phyloP scores from a whole-genome alignment of 2,113 vertebrate genomes.

The Camelus bactrianus region DNA sequence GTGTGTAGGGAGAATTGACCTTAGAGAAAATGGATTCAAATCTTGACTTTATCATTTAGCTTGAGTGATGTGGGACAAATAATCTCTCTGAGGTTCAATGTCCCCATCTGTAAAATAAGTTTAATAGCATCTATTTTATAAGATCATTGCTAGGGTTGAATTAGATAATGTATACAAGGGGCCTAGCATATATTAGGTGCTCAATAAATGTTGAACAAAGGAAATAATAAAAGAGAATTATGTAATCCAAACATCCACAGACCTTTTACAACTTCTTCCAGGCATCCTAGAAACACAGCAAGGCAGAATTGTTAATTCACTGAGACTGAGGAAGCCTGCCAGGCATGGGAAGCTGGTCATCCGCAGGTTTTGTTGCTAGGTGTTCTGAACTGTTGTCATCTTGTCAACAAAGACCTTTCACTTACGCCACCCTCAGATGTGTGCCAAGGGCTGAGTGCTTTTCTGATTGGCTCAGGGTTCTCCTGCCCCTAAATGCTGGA shows the following conservation, averaged over 20 bases:
- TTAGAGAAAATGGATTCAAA: neutral
- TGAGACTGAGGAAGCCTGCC: neutral
- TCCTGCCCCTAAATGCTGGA: neutral
- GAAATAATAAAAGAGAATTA: neutral
- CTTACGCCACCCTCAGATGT: neutral
- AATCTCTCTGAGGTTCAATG: neutral
- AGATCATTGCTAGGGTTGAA: neutral
- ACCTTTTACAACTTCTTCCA: neutral
- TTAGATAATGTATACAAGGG: neutral
- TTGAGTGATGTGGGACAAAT: neutral
- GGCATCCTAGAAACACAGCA: neutral
- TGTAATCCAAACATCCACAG: neutral
- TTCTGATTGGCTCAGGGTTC: neutral
- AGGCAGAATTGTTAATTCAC: neutral
- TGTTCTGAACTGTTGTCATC: neutral
- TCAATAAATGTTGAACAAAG: neutral
- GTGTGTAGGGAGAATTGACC: neutral
- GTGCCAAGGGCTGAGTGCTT: neutral
- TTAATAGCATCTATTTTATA: neutral
- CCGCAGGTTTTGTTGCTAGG: slow-evolving; percentile 21
- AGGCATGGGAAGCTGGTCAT: neutral
- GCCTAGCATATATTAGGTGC: neutral
- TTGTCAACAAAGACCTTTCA: neutral
- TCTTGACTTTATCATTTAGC: neutral
- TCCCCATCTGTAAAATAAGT: neutral